Evolutionary conservation across 2,797 vertebrate species (phyloP), one percentile per base, ranked within the genome.

Genomic region (Crenichthys baileyi): DNA sequence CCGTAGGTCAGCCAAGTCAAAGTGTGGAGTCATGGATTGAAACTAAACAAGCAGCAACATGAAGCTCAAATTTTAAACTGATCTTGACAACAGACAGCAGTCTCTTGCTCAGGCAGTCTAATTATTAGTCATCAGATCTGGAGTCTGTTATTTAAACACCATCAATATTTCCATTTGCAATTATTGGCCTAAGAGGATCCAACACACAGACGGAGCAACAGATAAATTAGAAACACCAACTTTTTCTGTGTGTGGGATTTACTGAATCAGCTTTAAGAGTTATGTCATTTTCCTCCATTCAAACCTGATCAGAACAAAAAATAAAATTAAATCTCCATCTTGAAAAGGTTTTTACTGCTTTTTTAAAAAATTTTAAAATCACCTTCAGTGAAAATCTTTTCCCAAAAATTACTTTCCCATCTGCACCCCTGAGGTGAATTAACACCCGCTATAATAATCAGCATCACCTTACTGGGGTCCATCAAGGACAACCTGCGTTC

Each of bases 401-500:
- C 15, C n/a, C 29, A 50, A 12, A 41, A 20, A 79, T 77, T 6
- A 72, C 20, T 46, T 48, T 13, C 48, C 58, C n/a, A 48, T 67
- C 53, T 46, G 39, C 75, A 6, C 53, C 73, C n/a, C 0, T 39
- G 29, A 1, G 72, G 86, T 74, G 84, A 92, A 90, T 92, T 83
- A 91, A 5, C 79, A 82, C 81, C 85, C 46, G 20, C 60, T 79
- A 36, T 20, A 44, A 82, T 9, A 22, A n/a, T 26, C 60, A 41
- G 51, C 70, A 16, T 88, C 89, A 90, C 90, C 93, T 93, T 87
- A 76, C 48, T 79, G 4, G 76, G 65, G 1, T 90, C 89, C 39
- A 84, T 79, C 89, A 94, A 4, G 85, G 91, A 93, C 83, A 92
- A 85, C 85, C 93, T 93, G 86, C 89, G 93, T 11, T 94, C 94